These are phyloP conservation scores for Lepidurus arcticus DNA, from an alignment of 1,140 invertebrate species.

Conservation along the genomic window DNA sequence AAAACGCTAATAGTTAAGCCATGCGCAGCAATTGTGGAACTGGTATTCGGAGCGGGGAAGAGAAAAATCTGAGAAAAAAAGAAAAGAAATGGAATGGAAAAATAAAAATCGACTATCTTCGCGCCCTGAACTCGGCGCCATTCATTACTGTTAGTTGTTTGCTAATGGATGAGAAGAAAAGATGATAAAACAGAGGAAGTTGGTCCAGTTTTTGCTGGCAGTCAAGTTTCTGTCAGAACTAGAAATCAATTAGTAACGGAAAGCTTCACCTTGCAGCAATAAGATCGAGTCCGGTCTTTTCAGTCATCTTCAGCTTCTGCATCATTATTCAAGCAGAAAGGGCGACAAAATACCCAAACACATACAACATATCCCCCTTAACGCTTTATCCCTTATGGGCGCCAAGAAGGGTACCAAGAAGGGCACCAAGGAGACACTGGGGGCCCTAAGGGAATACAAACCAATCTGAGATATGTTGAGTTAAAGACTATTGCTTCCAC, in stretches of 20 bases:
- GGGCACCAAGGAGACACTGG: neutral
- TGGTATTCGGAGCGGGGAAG: neutral
- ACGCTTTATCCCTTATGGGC: neutral
- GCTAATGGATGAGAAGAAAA: neutral
- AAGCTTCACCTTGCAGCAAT: constrained; percentile 5
- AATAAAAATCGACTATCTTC: constrained; percentile 3
- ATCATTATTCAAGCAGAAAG: neutral
- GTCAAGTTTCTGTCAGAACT: neutral
- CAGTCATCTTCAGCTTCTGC: neutral
- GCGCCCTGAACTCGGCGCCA: neutral
- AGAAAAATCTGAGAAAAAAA: neutral
- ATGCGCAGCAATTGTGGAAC: neutral
- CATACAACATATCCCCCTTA: neutral
- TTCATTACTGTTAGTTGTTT: constrained; percentile 9
- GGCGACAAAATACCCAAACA: neutral
- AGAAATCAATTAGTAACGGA: neutral
- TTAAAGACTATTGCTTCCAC: neutral
- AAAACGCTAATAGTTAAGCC: neutral
- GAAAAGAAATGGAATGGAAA: neutral
- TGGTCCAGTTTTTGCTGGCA: neutral
- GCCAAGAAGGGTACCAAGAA: too few species aligned
- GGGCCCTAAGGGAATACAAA: neutral
- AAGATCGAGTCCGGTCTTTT: neutral
- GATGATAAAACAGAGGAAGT: neutral
- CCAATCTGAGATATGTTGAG: neutral